phyloP scores from a whole-genome alignment of 1,140 invertebrate species.

The Atta texana region DNA sequence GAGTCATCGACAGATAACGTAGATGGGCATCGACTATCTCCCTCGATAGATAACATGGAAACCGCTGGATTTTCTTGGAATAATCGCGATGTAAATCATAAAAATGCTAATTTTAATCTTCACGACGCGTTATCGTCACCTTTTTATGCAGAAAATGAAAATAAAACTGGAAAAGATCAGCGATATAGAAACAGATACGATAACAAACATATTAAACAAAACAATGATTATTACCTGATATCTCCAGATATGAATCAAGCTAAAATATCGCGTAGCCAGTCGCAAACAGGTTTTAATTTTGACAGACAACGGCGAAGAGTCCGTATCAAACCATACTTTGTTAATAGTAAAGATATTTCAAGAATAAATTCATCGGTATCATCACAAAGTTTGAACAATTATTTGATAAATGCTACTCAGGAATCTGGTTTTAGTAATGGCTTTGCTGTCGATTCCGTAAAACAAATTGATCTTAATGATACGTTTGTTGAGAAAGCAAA shows the following conservation, averaged over 20 bases:
- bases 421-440: neutral
- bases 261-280: neutral
- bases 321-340: conserved; percentile 12
- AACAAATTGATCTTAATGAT: conserved; percentile 40
- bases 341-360: conserved; percentile 14
- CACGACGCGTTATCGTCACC: neutral
- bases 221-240: neutral
- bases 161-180: neutral
- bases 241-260: neutral
- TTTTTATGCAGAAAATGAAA: neutral
- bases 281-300: neutral
- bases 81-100: conserved; percentile 4
- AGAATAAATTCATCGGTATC: conserved; percentile 7
- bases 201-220: neutral
- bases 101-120: neutral
- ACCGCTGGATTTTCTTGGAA: conserved; percentile 21
- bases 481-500: conserved; percentile 6
- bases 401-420: neutral
- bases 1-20: neutral
- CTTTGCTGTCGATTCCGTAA: conserved; percentile 1
- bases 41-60: conserved; percentile 21
- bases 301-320: neutral
- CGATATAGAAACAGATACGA: neutral
- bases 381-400: neutral
- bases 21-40: neutral